Percentiles rank a stretch among this genome's conserved stretches.
phyloP scores from a whole-genome alignment of 2,888 invertebrate species.

The Drosophila rellima region DNA sequence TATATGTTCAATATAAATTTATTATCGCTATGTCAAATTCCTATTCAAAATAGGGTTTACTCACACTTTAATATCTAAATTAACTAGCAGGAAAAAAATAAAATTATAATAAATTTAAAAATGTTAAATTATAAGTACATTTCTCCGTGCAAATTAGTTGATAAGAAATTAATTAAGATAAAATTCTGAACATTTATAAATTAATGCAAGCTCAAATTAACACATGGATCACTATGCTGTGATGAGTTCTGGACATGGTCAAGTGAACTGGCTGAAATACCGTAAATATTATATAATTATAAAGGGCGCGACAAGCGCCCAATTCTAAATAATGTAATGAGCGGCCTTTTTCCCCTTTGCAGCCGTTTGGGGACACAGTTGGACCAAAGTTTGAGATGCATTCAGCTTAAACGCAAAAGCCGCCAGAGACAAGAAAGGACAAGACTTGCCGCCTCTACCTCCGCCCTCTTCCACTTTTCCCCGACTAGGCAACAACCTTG shows the following conservation, averaged over 20 bases:
- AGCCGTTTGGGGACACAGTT: slow-evolving; percentile 15
- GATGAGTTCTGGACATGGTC: neutral
- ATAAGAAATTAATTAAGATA: too few relatives aligned
- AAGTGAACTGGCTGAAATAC: neutral
- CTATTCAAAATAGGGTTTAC: too few relatives aligned
- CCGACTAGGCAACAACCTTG: slow-evolving; percentile 30
- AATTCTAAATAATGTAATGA: neutral
- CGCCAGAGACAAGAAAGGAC: slow-evolving; percentile 26
- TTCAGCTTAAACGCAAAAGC: slow-evolving; percentile 24
- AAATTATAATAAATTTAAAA: too few relatives aligned
- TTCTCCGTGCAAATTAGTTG: too few relatives aligned
- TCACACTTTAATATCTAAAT: too few relatives aligned
- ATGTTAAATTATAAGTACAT: too few relatives aligned
- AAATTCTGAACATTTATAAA: too few relatives aligned
- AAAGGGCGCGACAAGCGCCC: neutral
- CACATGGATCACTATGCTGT: neutral
- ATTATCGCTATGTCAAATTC: too few relatives aligned
- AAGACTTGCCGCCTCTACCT: neutral
- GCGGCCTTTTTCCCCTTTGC: slow-evolving; percentile 11
- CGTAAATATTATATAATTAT: neutral
- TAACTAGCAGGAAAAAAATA: too few relatives aligned
- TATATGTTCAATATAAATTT: neutral
- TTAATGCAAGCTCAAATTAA: too few relatives aligned
- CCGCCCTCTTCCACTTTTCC: neutral
- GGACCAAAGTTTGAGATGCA: slow-evolving; percentile 53